Evolutionary conservation across 2,888 invertebrate genomes (phyloP), one percentile per base, ranked within the genome.

Genomic region (Ophioninae sp.): DNA sequence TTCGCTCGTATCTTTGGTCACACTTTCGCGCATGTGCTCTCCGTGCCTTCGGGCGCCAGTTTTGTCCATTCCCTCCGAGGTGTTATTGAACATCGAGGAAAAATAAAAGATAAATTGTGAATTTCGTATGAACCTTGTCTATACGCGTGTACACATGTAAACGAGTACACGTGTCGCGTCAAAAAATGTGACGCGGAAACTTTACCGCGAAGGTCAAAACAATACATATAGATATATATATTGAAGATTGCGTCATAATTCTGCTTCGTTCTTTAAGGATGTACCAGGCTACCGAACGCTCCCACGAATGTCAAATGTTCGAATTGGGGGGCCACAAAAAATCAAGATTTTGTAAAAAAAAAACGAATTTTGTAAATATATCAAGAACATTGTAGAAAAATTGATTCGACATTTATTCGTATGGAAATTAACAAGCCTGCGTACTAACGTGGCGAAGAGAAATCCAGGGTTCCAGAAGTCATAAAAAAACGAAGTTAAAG

Each of bases 1-100:
- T 51, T 13, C 17, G 17, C 51, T 13, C 51, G 51, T 51, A 51
- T 51, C 51, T 51, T 51, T 10, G 17, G 51, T 51, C 51, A 51
- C 17, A 17, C 22, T 6, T 23, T 39, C 59, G 22, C 51, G 22
- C 65, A 58, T 22, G 22, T 23, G 6, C 39, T 63, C 63, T 86
- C 85, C 87, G 85, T 81, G 85, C 77, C 44, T 41, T 39, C 44
- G 6, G n/a, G 20, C 83, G 77, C 76, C 83, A 79, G 69, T 80
- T 86, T 85, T 1, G 3, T 86, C 83, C 85, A 87, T 85, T 86
- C 87, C 86, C 51, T 87, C 82, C 69, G 37, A 81, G 75, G 63
- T 83, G 79, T 67, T 78, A 78, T 83, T 82, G 69, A 74, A 61
- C 71, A 84, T 86, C 86, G 64, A 82, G 39, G 64, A 61, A 79